phyloP scores from a whole-genome alignment of 2,113 vertebrate genomes.

The Alligator mississippiensis region DNA sequence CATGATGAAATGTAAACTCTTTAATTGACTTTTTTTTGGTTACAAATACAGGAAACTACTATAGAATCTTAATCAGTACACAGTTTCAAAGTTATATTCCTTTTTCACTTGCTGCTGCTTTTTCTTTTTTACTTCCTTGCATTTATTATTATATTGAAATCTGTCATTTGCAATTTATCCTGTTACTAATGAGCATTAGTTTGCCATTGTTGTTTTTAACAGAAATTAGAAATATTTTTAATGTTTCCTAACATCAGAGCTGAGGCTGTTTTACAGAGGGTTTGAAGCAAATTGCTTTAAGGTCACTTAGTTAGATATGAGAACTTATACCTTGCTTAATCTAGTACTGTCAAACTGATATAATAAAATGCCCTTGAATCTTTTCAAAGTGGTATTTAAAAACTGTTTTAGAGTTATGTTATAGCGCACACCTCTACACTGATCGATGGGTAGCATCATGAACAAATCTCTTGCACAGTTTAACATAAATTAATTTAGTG shows the following conservation, averaged over 20 bases:
- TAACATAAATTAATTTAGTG: background rate
- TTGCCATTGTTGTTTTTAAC: slow-evolving; percentile 30
- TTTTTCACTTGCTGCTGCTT: background rate
- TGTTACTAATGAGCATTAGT: slow-evolving; percentile 11
- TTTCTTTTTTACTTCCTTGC: background rate
- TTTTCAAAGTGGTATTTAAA: background rate
- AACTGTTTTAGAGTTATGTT: background rate
- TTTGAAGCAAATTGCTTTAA: slow-evolving; percentile 9
- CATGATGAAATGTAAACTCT: slow-evolving; percentile 62
- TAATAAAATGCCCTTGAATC: background rate
- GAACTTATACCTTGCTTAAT: background rate
- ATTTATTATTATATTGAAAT: slow-evolving; percentile 35
- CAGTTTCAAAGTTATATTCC: slow-evolving; percentile 32
- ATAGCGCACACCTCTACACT: background rate
- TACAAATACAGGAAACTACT: slow-evolving; percentile 54
- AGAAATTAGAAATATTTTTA: slow-evolving; percentile 14
- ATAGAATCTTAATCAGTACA: slow-evolving; percentile 50
- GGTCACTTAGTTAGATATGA: background rate
- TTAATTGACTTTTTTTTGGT: slow-evolving; percentile 61
- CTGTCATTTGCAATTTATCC: slow-evolving; percentile 33
- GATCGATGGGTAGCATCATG: background rate
- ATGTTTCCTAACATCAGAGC: background rate
- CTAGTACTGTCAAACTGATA: background rate
- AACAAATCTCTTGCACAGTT: background rate
- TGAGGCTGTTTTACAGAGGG: slow-evolving; percentile 9